A percentile compares a stretch with the other conserved stretches of the same genome.
Conservation (phyloP, 2,888 invertebrate species). For the Epiblema foenella region DNA sequence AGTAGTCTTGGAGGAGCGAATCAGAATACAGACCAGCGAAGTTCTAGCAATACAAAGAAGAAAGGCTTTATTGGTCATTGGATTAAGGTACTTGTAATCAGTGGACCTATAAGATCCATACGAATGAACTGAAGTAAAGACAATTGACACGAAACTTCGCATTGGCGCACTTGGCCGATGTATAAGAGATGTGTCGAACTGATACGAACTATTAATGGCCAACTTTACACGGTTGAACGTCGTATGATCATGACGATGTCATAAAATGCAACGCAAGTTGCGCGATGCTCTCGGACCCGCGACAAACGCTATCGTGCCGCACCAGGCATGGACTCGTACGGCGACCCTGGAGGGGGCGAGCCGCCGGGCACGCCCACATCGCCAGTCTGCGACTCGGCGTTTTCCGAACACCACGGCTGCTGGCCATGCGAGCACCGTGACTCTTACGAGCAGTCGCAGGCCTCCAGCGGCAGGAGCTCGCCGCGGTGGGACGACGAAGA, state of each 20-base stretch:
- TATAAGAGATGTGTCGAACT: background rate
- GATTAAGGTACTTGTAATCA: background rate
- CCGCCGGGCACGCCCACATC: constrained; percentile 80
- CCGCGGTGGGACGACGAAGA: constrained; percentile 80
- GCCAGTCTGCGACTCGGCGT: constrained; percentile 81
- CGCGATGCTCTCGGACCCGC: constrained; percentile 22
- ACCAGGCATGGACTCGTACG: constrained; percentile 79
- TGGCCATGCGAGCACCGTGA: constrained; percentile 80
- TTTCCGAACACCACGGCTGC: constrained; percentile 80
- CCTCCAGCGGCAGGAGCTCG: constrained; percentile 78
- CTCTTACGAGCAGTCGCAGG: constrained; percentile 74
- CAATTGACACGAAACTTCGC: background rate
- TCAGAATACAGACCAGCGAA: background rate
- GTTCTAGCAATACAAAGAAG: no score
- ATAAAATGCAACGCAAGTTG: background rate
- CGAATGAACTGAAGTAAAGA: background rate
- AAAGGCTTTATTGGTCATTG: background rate
- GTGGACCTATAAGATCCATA: background rate
- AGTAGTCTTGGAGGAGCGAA: background rate
- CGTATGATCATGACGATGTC: background rate
- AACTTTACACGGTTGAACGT: background rate
- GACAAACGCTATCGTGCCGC: constrained; percentile 52
- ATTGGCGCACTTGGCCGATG: background rate
- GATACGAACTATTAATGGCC: background rate
- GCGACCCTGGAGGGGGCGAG: constrained; percentile 79